Conservation (phyloP, 2,797 vertebrate genomes). For the Sebastes flavidus region DNA sequence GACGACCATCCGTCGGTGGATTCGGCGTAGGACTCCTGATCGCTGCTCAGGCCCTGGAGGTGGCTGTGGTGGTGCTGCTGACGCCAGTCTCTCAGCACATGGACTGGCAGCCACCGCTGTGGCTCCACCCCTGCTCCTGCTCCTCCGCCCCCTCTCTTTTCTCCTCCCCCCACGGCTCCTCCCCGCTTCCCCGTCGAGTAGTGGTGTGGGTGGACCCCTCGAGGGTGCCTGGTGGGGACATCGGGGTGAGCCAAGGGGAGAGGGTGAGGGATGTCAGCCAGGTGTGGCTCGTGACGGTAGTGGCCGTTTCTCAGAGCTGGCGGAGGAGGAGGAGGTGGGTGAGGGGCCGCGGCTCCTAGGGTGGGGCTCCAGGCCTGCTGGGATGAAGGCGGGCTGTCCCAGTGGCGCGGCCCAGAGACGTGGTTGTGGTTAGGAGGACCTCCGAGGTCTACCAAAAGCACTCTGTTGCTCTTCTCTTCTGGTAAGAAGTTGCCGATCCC, state of each 20-base stretch:
- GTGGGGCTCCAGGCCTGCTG: slow-evolving; percentile 76
- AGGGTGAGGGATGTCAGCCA: slow-evolving; percentile 83
- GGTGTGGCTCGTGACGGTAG: slow-evolving; percentile 85
- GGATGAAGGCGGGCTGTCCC: slow-evolving; percentile 85
- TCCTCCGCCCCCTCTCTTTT: slow-evolving; percentile 72
- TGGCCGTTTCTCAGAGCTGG: slow-evolving; percentile 86
- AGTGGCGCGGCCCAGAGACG: slow-evolving; percentile 78
- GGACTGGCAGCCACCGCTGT: slow-evolving; percentile 94
- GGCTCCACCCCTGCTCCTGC: slow-evolving; percentile 59
- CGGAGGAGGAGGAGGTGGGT: slow-evolving; percentile 62
- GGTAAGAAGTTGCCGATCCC: slow-evolving; percentile 96
- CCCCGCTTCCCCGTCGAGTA: slow-evolving; percentile 85
- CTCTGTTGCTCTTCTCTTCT: slow-evolving; percentile 92
- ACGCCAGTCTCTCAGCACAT: slow-evolving; percentile 93
- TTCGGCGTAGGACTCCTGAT: slow-evolving; percentile 97
- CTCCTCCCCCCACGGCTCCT: slow-evolving; percentile 73
- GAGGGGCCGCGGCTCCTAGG: slow-evolving; percentile 60
- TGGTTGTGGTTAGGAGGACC: slow-evolving; percentile 86
- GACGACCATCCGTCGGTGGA: slow-evolving; percentile 98
- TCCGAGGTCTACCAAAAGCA: slow-evolving; percentile 94
- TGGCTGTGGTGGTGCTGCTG: slow-evolving; percentile 78
- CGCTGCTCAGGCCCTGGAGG: slow-evolving; percentile 87
- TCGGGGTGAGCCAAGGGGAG: slow-evolving; percentile 81
- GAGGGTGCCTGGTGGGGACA: slow-evolving; percentile 71
- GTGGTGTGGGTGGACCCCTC: slow-evolving; percentile 74